Conservation (phyloP, 2,888 invertebrate species). For the Antitype chi region DNA sequence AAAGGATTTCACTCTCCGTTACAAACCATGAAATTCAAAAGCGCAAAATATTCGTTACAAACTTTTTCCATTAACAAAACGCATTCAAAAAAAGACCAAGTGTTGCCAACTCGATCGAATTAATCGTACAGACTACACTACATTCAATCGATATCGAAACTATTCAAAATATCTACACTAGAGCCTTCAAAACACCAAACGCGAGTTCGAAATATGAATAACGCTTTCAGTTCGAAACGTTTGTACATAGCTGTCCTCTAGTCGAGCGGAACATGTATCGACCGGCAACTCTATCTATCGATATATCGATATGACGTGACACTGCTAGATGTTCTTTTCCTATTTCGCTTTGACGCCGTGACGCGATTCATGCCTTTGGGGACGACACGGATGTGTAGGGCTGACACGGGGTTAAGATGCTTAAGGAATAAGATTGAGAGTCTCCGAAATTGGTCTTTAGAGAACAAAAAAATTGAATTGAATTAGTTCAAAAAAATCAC, state of each 20-base stretch:
- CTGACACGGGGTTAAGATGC: conserved; percentile 48
- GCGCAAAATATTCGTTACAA: conserved; percentile 13
- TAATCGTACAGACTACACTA: conserved; percentile 26
- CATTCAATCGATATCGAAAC: conserved; percentile 30
- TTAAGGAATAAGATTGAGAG: not conserved
- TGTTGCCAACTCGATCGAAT: conserved; percentile 25
- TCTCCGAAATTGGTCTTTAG: not conserved
- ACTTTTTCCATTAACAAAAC: conserved; percentile 19
- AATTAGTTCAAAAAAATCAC: too few species aligned
- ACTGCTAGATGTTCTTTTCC: conserved; percentile 70
- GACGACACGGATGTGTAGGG: conserved; percentile 63
- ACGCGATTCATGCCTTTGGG: conserved; percentile 68
- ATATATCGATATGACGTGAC: conserved; percentile 58
- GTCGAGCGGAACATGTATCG: conserved; percentile 59
- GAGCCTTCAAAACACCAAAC: conserved; percentile 33
- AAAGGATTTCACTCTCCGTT: not conserved
- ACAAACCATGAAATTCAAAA: not conserved
- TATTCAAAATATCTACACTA: conserved; percentile 37
- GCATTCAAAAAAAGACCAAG: conserved; percentile 20
- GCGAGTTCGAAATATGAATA: conserved; percentile 55
- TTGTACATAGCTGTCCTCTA: conserved; percentile 47
- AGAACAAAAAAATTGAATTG: not conserved
- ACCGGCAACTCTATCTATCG: conserved; percentile 50
- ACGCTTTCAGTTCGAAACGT: conserved; percentile 49
- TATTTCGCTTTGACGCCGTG: conserved; percentile 73